Evolutionary conservation across 35 echinoderm and acorn worm genomes (phyloP).

Genomic region (Stichopus chloronotus): DNA sequence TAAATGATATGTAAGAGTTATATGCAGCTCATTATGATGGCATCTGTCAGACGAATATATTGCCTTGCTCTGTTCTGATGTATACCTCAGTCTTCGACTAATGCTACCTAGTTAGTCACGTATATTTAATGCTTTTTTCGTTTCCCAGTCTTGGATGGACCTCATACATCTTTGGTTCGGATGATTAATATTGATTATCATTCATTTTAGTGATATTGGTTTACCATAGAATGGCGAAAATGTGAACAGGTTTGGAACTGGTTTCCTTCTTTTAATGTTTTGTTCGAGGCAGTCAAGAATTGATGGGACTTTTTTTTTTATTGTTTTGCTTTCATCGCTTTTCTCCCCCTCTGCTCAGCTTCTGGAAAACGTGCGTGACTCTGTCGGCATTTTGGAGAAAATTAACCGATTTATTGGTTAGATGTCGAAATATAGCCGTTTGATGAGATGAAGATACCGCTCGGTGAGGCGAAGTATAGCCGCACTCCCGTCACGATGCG

Average conservation of each 20-base stretch:
- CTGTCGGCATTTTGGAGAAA: background rate
- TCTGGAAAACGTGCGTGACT: background rate
- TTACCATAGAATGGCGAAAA: background rate
- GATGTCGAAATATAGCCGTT: background rate
- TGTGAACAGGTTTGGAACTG: background rate
- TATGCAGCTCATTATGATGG: too few species aligned
- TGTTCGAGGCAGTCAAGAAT: background rate
- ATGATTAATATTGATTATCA: background rate
- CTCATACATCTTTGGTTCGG: background rate
- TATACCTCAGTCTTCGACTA: too few species aligned
- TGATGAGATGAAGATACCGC: too few species aligned
- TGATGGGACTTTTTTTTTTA: background rate
- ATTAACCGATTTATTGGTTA: background rate
- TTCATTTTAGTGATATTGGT: background rate
- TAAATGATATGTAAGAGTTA: too few species aligned
- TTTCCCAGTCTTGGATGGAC: background rate
- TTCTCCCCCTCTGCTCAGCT: too few species aligned
- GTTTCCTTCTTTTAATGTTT: background rate
- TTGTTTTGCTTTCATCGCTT: background rate
- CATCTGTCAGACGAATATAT: too few species aligned
- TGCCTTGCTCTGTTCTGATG: too few species aligned
- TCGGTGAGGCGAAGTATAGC: too few species aligned
- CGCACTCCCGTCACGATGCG: too few species aligned
- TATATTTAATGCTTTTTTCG: background rate
- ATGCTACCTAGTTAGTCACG: background rate